phyloP scores from a whole-genome alignment of 2,888 invertebrate species.

The Lordiphosa fenestrarum region DNA sequence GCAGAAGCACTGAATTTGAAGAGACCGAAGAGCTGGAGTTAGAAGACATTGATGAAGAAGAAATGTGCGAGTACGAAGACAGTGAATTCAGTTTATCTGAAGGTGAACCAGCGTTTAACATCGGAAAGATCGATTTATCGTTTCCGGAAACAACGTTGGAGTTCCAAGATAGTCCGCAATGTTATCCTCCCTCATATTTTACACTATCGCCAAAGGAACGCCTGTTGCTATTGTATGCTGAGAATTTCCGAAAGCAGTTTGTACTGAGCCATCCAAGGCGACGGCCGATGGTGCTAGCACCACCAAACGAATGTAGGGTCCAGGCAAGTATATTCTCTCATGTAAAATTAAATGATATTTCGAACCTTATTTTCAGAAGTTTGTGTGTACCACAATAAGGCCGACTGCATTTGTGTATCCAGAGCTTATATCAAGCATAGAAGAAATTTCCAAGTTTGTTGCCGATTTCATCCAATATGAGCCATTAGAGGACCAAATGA shows the following conservation, averaged over 20 bases:
- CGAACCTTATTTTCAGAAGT: constrained; percentile 85
- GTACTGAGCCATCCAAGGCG: constrained; percentile 82
- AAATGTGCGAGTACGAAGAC: constrained; percentile 31
- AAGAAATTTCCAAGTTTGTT: constrained; percentile 87
- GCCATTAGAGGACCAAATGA: constrained; percentile 84
- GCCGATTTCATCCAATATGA: constrained; percentile 89
- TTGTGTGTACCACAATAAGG: constrained; percentile 91
- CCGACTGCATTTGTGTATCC: constrained; percentile 88
- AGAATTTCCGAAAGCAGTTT: constrained; percentile 89
- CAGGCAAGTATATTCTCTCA: constrained; percentile 82
- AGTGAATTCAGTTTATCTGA: constrained; percentile 53
- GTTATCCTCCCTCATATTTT: constrained; percentile 85
- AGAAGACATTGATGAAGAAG: constrained; percentile 40
- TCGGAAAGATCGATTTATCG: constrained; percentile 77
- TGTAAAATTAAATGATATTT: background rate
- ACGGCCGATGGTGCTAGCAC: constrained; percentile 86
- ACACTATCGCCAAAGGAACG: constrained; percentile 86
- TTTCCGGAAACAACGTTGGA: constrained; percentile 73
- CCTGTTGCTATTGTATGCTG: constrained; percentile 86
- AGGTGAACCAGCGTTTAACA: constrained; percentile 49
- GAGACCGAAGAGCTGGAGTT: constrained; percentile 20
- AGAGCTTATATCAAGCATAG: constrained; percentile 84
- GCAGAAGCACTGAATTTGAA: constrained; percentile 2
- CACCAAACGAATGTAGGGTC: constrained; percentile 88
- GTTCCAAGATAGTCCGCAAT: constrained; percentile 80